These are phyloP conservation scores for Trachelus iudaicus DNA, from an alignment of 2,888 invertebrate species.

Conservation along the genomic window DNA sequence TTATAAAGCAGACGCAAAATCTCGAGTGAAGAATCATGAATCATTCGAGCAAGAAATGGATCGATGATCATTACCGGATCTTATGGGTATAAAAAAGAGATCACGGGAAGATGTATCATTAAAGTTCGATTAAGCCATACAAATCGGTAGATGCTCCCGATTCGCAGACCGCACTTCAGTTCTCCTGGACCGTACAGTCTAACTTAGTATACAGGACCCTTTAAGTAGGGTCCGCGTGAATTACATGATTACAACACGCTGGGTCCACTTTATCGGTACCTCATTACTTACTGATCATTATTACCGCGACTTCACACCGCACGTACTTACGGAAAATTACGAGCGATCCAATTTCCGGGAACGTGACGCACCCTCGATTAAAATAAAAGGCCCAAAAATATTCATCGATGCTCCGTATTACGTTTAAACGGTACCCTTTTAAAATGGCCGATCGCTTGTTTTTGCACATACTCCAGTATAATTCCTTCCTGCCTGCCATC, in stretches of 20 bases:
- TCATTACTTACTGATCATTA: slow-evolving; percentile 60
- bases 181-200: not conserved
- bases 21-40: not conserved
- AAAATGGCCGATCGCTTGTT: not conserved
- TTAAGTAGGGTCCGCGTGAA: slow-evolving; percentile 42
- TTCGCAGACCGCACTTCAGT: slow-evolving; percentile 5
- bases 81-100: not conserved
- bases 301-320: slow-evolving; percentile 56
- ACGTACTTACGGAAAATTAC: slow-evolving; percentile 51
- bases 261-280: slow-evolving; percentile 41
- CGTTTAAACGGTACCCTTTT: not conserved
- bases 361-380: not conserved
- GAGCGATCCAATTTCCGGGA: slow-evolving; percentile 56
- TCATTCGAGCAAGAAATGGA: not conserved
- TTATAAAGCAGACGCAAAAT: not conserved
- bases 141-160: slow-evolving; percentile 16
- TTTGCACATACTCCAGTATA: not conserved
- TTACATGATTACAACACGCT: slow-evolving; percentile 53
- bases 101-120: slow-evolving; percentile 44
- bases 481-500: not conserved
- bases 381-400: not conserved
- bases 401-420: not conserved
- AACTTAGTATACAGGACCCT: slow-evolving; percentile 23
- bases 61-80: not conserved
- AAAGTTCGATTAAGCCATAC: slow-evolving; percentile 53